These are phyloP conservation scores for Aradus depressus DNA, from an alignment of 2,888 invertebrate species.

Conservation along the genomic window DNA sequence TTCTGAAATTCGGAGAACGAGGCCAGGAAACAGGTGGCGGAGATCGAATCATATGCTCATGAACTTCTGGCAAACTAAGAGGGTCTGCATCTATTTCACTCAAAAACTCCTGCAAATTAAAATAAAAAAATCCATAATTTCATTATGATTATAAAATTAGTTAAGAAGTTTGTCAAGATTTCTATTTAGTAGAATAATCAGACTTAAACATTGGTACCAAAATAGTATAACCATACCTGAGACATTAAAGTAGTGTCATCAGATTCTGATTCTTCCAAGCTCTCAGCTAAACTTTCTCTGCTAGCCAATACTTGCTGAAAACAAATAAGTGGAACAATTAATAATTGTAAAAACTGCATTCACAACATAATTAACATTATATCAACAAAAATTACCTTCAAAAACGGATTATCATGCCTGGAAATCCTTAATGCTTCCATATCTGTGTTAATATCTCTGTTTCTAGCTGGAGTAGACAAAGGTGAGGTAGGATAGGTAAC, in stretches of 20 bases:
- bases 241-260: constrained; percentile 68
- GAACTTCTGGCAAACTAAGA: constrained; percentile 62
- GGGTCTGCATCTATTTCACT: constrained; percentile 53
- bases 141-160: background rate
- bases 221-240: constrained; percentile 43
- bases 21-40: constrained; percentile 72
- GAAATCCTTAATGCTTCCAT: constrained; percentile 72
- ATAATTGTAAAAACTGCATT: background rate
- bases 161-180: background rate
- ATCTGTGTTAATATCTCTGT: constrained; percentile 68
- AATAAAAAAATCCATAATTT: constrained; percentile 13
- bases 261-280: constrained; percentile 59
- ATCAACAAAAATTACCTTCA: constrained; percentile 46
- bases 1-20: constrained; percentile 43
- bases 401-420: constrained; percentile 72
- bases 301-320: constrained; percentile 65
- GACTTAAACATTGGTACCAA: background rate
- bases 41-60: constrained; percentile 70
- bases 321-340: constrained; percentile 16
- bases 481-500: constrained; percentile 39
- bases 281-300: constrained; percentile 64
- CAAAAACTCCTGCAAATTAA: constrained; percentile 39
- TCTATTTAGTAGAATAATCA: background rate
- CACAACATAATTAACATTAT: background rate
- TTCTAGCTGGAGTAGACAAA: constrained; percentile 57